phyloP scores from a whole-genome alignment of 2,888 invertebrate genomes.

The Drosophila histrio region DNA sequence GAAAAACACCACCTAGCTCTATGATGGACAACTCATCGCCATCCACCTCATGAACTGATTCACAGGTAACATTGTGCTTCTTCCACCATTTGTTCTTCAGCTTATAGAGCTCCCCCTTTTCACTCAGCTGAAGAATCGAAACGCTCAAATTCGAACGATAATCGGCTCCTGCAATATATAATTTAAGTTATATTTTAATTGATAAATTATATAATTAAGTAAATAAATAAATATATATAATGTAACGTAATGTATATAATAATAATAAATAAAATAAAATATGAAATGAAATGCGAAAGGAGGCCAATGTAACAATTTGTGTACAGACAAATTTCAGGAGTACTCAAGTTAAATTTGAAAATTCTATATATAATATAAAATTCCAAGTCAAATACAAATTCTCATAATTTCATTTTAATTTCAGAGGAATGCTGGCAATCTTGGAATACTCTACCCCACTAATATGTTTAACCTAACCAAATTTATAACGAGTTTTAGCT shows the following conservation, averaged over 20 bases:
- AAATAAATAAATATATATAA: background rate
- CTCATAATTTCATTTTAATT: too few species aligned
- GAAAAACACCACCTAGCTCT: conserved; percentile 96
- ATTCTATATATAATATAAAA: background rate
- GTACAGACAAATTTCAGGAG: background rate
- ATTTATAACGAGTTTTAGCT: conserved; percentile 51
- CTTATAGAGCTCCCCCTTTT: conserved; percentile 91
- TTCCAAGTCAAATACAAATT: background rate
- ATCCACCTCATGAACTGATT: conserved; percentile 63
- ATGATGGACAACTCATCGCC: conserved; percentile 83
- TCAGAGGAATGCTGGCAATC: background rate
- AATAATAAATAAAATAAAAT: background rate
- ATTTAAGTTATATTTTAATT: background rate
- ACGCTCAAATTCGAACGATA: conserved; percentile 93
- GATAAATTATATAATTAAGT: background rate
- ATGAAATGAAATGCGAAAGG: too few species aligned
- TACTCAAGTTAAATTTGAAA: background rate
- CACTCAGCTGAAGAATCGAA: conserved; percentile 95
- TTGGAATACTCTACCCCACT: background rate
- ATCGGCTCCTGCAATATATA: conserved; percentile 87
- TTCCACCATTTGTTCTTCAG: conserved; percentile 98
- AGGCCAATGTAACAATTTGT: too few species aligned
- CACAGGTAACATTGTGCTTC: conserved; percentile 85
- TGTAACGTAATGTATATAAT: background rate
- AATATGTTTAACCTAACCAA: too few species aligned